Evolutionary conservation across 2,797 vertebrate species (phyloP).

Genomic region (Etheostoma perlongum): DNA sequence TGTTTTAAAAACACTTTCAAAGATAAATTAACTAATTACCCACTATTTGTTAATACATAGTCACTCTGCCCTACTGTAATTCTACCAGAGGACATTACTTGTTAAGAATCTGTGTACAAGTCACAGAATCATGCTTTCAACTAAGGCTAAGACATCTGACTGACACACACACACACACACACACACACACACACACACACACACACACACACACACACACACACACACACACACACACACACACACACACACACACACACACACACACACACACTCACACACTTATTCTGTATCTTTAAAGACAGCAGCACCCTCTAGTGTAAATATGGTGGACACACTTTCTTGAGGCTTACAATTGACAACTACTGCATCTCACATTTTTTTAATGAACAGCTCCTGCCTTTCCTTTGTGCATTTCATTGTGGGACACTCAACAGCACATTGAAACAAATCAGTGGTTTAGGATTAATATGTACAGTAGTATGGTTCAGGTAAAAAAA

Average conservation of each 20-base stretch:
- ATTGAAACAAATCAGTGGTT: too few species aligned
- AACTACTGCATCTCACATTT: background rate
- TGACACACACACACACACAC: background rate
- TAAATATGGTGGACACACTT: background rate
- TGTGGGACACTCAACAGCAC: too few species aligned
- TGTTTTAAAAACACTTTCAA: background rate
- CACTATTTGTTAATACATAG: background rate
- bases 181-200: background rate
- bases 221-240: background rate
- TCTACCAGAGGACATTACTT: background rate
- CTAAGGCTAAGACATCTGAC: background rate
- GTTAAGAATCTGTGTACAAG: background rate
- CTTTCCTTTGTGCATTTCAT: too few species aligned
- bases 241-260: background rate
- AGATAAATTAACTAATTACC: background rate
- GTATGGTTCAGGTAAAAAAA: too few species aligned
- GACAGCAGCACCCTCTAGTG: constrained; percentile 57
- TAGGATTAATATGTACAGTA: too few species aligned
- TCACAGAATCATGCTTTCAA: background rate
- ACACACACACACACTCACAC: background rate
- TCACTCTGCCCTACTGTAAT: background rate
- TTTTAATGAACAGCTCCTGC: too few species aligned
- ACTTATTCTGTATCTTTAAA: background rate
- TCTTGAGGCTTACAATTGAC: background rate
- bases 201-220: background rate